Evolutionary conservation across 2,797 vertebrate species (phyloP), one percentile per base, ranked within the genome.

Genomic region (Cheirogaleus major): DNA sequence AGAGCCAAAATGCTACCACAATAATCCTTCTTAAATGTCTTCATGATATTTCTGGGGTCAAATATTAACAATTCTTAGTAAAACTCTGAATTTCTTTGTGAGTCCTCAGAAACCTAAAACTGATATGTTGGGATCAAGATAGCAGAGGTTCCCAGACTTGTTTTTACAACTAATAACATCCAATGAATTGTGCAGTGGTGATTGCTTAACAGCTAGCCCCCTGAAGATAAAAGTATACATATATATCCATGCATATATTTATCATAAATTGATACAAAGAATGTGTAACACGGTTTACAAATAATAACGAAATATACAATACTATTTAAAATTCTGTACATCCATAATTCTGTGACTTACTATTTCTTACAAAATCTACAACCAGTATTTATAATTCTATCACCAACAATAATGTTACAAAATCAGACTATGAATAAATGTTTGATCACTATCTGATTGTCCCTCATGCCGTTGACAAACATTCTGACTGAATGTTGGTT

Each of bases 1-100:
- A 2, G 69, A 78, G 18, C 75, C 23, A 52, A 95, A 98, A 87
- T 92, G 27, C 6, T 96, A 93, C 78, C 83, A 88, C 52, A 93
- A 76, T 75, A 97, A 93, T 3, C 0, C 0, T 94, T 14, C 48
- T 50, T 61, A 11, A 87, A 96, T 96, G 81, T 92, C 23, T 22
- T 86, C 63, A 96, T 84, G 11, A 88, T 97, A 89, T 93, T 69
- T 52, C 63, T 88, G 48, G 12, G 7, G 12, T 55, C 15, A 93
- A 83, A 84, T 25, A 59, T 59, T 59, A 27, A 25, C 38, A 73
- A 72, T 76, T 85, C 43, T 78, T 89, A 45, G 32, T 14, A 92
- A 94, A 91, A 89, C 10, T 52, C 18, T 75, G 75, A 76, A 92
- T 72, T 35, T 78, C 45, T 81, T 86, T 93, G 41, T 52, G 55